Conservation (phyloP, 2,113 vertebrate genomes). For the Tenebrosternarchus preto region DNA sequence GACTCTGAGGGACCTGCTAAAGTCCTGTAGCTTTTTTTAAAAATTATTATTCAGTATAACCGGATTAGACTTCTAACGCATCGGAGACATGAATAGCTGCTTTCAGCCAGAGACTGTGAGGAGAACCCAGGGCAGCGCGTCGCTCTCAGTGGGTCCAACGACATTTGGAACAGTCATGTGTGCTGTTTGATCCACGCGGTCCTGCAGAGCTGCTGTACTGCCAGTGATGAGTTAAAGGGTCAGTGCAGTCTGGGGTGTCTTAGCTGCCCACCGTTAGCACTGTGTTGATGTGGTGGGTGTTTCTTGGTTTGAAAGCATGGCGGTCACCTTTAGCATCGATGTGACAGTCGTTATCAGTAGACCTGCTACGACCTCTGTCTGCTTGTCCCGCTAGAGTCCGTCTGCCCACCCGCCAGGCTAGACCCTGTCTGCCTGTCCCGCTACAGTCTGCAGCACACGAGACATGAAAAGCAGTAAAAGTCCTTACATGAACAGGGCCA, state of each 20-base stretch:
- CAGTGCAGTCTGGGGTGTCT: not conserved
- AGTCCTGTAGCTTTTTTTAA: slow-evolving; percentile 20
- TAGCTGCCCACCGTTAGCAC: too few species aligned
- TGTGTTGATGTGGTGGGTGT: not conserved
- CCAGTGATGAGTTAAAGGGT: slow-evolving; percentile 42
- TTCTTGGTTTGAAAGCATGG: slow-evolving; percentile 2
- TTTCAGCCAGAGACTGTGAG: slow-evolving; percentile 12
- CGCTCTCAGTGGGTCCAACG: slow-evolving; percentile 22
- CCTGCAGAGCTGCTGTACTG: slow-evolving; percentile 26
- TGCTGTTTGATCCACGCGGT: slow-evolving; percentile 25
- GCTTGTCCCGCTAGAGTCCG: not conserved
- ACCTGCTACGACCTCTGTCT: not conserved
- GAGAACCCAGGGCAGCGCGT: slow-evolving; percentile 20
- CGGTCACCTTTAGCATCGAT: slow-evolving; percentile 28
- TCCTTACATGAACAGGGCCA: too few species aligned
- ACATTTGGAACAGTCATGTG: slow-evolving; percentile 34
- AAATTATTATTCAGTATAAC: slow-evolving; percentile 21
- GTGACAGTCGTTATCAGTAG: slow-evolving; percentile 5
- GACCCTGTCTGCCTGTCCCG: not conserved
- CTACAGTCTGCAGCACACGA: not conserved
- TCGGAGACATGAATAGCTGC: slow-evolving; percentile 7
- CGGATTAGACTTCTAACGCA: not conserved
- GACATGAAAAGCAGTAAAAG: slow-evolving; percentile 27
- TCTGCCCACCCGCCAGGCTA: too few species aligned
- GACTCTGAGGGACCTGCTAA: not conserved